These are phyloP conservation scores for Hemicordylus capensis DNA, from an alignment of 2,113 vertebrate genomes.

Conservation along the genomic window DNA sequence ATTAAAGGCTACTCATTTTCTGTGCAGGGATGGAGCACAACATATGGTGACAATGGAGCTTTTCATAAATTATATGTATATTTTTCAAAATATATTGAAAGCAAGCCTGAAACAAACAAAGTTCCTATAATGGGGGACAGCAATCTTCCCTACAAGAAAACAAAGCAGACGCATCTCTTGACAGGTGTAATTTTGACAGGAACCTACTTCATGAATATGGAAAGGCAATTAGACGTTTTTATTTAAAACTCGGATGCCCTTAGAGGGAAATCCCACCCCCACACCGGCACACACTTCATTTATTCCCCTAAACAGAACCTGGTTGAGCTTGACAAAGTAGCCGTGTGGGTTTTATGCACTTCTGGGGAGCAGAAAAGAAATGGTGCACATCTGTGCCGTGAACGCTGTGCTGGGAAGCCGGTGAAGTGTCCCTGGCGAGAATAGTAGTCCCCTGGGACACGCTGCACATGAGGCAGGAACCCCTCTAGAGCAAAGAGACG, in stretches of 20 bases:
- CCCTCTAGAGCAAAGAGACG: too few relatives aligned
- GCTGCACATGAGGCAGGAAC: not conserved
- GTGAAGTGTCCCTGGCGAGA: too few relatives aligned
- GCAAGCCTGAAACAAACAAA: not conserved
- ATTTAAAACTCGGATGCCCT: not conserved
- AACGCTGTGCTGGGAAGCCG: not conserved
- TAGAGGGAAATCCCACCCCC: not conserved
- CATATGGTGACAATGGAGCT: slow-evolving; percentile 11
- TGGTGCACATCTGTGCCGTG: too few relatives aligned
- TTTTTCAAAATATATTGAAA: not conserved
- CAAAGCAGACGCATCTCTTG: not conserved
- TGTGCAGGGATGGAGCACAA: not conserved
- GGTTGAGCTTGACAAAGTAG: not conserved
- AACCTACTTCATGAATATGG: rapidly evolving
- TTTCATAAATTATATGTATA: slow-evolving; percentile 35
- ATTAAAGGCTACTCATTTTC: slow-evolving; percentile 40
- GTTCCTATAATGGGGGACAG: slow-evolving; percentile 26
- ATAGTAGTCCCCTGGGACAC: not conserved
- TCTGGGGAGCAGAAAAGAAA: not conserved
- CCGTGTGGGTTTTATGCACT: not conserved
- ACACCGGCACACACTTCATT: not conserved
- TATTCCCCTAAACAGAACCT: slow-evolving; percentile 6
- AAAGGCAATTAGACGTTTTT: slow-evolving; percentile 14
- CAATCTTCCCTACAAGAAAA: slow-evolving; percentile 42
- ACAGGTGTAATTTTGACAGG: slow-evolving; percentile 12